Evolutionary conservation across 64 coral and sea anemone genomes (phyloP).

Genomic region (Pachyseris speciosa): DNA sequence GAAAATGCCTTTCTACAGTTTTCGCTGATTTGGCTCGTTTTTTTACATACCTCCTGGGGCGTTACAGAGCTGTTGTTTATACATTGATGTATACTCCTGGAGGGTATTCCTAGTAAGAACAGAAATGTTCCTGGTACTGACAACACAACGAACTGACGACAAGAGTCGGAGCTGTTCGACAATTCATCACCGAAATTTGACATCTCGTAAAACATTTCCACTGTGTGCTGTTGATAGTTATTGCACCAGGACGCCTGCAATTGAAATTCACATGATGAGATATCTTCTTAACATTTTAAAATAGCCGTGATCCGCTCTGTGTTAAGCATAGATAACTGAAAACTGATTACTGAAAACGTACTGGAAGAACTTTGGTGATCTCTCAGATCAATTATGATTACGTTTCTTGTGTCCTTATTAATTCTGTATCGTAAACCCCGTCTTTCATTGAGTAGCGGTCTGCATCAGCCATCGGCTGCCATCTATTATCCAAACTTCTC

Average conservation of each 20-base stretch:
- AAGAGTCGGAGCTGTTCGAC: conserved; percentile 10
- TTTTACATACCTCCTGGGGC: not conserved
- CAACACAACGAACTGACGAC: not conserved
- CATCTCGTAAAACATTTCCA: conserved; percentile 11
- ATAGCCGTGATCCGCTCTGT: no score
- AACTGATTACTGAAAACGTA: no score
- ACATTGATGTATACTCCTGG: not conserved
- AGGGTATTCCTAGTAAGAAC: not conserved
- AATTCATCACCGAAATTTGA: not conserved
- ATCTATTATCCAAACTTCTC: no score
- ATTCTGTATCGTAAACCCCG: no score
- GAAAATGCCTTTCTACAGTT: no score
- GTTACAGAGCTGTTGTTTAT: not conserved
- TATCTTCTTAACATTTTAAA: not conserved
- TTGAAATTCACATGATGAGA: not conserved
- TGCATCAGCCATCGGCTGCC: no score
- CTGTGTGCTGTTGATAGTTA: conserved; percentile 1
- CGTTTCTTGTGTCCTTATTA: no score
- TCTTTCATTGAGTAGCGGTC: no score
- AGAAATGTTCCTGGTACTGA: conserved; percentile 6
- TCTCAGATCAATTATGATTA: no score
- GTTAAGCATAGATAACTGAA: no score
- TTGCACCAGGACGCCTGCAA: conserved; percentile 32
- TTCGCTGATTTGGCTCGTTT: no score
- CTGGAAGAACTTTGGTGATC: no score